These are phyloP conservation scores for Drosophila trapezifrons DNA, from an alignment of 1,140 invertebrate genomes.

Conservation along the genomic window DNA sequence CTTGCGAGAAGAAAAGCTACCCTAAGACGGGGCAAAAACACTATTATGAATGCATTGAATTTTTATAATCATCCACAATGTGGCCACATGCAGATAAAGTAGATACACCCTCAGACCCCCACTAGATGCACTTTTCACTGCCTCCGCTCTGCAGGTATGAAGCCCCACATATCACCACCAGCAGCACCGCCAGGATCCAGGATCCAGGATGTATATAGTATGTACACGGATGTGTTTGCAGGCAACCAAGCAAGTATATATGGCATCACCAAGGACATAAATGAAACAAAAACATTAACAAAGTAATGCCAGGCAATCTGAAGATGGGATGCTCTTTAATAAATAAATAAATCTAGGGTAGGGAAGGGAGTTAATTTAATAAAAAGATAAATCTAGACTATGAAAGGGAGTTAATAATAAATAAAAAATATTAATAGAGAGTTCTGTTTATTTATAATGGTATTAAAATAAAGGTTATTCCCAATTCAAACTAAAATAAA, in stretches of 20 bases:
- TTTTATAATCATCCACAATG: slow-evolving; percentile 62
- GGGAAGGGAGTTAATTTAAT: background rate
- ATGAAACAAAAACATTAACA: slow-evolving; percentile 65
- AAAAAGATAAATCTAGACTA: background rate
- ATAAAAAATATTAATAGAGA: background rate
- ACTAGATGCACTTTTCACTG: slow-evolving; percentile 23
- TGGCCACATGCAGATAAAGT: slow-evolving; percentile 42
- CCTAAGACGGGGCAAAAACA: slow-evolving; percentile 17
- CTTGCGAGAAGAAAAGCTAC: background rate
- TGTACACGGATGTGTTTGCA: slow-evolving; percentile 15
- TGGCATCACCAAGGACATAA: slow-evolving; percentile 64
- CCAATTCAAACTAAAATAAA: too few species aligned
- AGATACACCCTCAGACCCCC: background rate
- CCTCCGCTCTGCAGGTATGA: slow-evolving; percentile 30
- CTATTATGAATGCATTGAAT: slow-evolving; percentile 62
- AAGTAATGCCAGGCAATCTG: too few species aligned
- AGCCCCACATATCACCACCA: slow-evolving; percentile 34
- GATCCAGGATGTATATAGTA: background rate
- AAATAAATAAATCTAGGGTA: background rate
- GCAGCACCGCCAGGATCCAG: background rate
- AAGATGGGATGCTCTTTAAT: background rate
- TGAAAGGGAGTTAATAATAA: background rate
- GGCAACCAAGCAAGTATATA: slow-evolving; percentile 16
- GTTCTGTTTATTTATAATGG: too few species aligned
- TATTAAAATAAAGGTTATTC: too few species aligned